Evolutionary conservation across 2,113 vertebrate genomes (phyloP).

Genomic region (Lynx canadensis): DNA sequence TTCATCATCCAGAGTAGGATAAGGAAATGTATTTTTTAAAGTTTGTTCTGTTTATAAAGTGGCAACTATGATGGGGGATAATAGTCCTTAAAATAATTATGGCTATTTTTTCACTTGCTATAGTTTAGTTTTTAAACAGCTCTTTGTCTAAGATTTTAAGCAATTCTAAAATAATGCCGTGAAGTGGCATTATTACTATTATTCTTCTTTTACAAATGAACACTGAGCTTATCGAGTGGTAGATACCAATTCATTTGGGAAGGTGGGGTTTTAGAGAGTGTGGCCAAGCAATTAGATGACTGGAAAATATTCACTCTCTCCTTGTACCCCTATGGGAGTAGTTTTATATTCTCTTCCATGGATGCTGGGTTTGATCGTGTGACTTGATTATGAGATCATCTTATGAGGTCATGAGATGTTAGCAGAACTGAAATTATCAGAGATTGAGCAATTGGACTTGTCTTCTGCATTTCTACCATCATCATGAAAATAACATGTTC

Average conservation of each 20-base stretch:
- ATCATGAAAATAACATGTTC: neutral
- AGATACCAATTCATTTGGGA: neutral
- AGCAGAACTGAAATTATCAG: neutral
- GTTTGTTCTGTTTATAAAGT: neutral
- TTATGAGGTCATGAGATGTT: neutral
- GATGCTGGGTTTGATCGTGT: neutral
- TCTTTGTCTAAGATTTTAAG: neutral
- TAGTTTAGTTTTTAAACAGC: neutral
- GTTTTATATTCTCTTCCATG: neutral
- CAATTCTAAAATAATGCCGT: neutral
- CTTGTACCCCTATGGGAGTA: neutral
- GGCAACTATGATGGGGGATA: neutral
- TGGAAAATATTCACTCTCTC: neutral
- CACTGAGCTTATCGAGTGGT: neutral
- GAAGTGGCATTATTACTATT: neutral
- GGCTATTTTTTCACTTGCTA: neutral
- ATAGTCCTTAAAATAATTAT: slow-evolving; percentile 35
- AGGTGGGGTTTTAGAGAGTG: neutral
- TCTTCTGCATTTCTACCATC: neutral
- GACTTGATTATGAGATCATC: neutral
- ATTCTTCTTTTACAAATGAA: neutral
- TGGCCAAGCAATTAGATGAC: neutral
- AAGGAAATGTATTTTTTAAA: neutral
- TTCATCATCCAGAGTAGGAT: neutral
- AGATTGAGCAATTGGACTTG: neutral